Base-by-base conservation (phyloP, 2,888 invertebrate species). In the Neria commutata region DNA sequence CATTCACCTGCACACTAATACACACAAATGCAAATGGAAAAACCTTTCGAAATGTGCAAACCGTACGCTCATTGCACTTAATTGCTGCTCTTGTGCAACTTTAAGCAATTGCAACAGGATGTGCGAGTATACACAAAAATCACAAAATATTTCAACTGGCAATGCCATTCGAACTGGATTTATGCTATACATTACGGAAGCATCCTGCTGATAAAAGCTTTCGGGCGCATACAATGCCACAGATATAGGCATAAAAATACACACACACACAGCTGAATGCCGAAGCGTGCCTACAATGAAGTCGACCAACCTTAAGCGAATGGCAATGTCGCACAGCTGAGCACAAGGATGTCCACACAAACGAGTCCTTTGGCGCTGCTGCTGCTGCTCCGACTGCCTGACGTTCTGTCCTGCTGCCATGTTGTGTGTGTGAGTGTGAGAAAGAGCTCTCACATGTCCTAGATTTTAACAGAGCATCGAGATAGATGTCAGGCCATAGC, bases 261-360 rank as follows among this genome's bases (percentile, higher is more conserved):
- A 21, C 33, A 33, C n/a, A 26, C 24, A 4, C 8, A 25, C 25
- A 25, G 16, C n/a, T 29, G 23, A 29, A 16, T 29, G n/a, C n/a
- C n/a, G n/a, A n/a, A n/a, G n/a, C n/a, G n/a, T n/a, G n/a, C n/a
- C n/a, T n/a, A n/a, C n/a, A 29, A 29, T 29, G 6, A 29, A 6
- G 11, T 6, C 16, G 3, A 29, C 40, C 54, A 58, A 49, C 58
- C 48, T 58, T 53, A 52, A 52, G 51, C 56, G 46, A 42, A 46
- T 53, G 24, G 53, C 57, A 58, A 53, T 58, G 57, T 58, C 53
- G 57, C 57, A 56, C 56, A 56, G 49, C 50, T 56, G 56, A 48
- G 56, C 50, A 52, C 56, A 57, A 52, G 56, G 53, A 58, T 47
- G 42, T 52, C 57, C 47, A 58, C 40, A 37, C 17, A 40, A 16